Evolutionary conservation across 2,797 vertebrate species (phyloP), one percentile per base, ranked within the genome.

Genomic region (Syngnathus rostellatus): DNA sequence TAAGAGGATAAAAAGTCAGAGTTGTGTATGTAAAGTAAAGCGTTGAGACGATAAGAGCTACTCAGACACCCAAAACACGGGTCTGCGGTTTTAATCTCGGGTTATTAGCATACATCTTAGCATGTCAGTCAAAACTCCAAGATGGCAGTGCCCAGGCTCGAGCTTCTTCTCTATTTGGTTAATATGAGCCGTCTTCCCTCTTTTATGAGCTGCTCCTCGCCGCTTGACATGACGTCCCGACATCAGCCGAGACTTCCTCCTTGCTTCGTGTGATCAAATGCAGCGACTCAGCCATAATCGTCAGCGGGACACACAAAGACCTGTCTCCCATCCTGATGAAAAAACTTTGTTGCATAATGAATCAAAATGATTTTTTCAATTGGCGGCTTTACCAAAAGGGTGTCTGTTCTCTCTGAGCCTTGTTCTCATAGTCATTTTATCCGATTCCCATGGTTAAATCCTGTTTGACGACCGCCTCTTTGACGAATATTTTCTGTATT

Each of bases 231-330:
- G 17, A 17, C 46, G 16, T 16, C 7, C 23, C 21, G 67, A 61
- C 45, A 68, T 71, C 53, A 58, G 8, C 23, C 1, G 8, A 17
- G 7, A 64, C n/a, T n/a, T 51, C 62, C 25, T 51, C 23, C 46
- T 64, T 41, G 10, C 37, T 68, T 38, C 45, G 66, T 76, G 53
- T 77, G 62, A 77, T 77, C 68, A 39, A 66, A 70, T 67, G 68
- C 71, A 67, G 69, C 63, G 39, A 51, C 68, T 81, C 63, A 73
- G 68, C 69, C 55, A 1, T 81, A 80, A 82, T 82, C 76, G 72
- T 68, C 70, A 78, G 21, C 50, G 68, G 62, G 57, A 70, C 64
- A 66, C 58, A 78, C 63, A 76, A 64, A 70, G 60, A 74, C 37
- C 39, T 50, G 70, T 74, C 39, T 74, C 68, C 3, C 62, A 51